Evolutionary conservation across 1,140 invertebrate genomes (phyloP).

Genomic region (Homarus americanus): DNA sequence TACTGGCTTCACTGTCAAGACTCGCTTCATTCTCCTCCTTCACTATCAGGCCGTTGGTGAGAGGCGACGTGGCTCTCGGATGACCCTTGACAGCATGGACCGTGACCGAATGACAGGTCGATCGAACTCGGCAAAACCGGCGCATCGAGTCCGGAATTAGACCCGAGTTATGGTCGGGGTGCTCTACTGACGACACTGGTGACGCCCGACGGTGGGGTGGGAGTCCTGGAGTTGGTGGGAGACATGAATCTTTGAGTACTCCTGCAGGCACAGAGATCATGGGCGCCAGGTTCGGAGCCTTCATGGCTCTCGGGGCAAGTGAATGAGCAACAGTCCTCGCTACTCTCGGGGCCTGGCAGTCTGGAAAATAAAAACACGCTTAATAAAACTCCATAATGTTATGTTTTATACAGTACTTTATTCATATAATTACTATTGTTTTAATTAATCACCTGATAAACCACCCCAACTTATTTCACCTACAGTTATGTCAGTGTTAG

Average conservation of each 20-base stretch:
- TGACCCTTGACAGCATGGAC: background rate
- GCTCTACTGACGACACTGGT: background rate
- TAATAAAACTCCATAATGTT: background rate
- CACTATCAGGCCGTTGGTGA: background rate
- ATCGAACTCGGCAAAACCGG: background rate
- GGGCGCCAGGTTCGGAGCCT: slow-evolving; percentile 30
- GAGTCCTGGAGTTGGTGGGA: slow-evolving; percentile 6
- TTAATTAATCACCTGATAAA: too few species aligned
- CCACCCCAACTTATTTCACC: too few species aligned
- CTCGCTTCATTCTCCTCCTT: background rate
- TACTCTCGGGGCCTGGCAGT: too few species aligned
- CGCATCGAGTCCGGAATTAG: slow-evolving; percentile 15
- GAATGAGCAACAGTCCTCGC: background rate
- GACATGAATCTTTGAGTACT: slow-evolving; percentile 39
- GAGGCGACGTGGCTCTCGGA: background rate
- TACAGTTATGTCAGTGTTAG: too few species aligned
- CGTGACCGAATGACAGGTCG: background rate
- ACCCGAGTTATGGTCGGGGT: background rate
- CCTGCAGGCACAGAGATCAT: slow-evolving; percentile 50
- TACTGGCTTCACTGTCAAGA: background rate
- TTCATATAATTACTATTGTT: background rate
- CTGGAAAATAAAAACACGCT: too few species aligned
- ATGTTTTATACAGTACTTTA: background rate
- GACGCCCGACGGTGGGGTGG: background rate
- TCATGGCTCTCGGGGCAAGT: slow-evolving; percentile 37